Conservation (phyloP, 2,888 invertebrate genomes). For the Folsomia manolachei region DNA sequence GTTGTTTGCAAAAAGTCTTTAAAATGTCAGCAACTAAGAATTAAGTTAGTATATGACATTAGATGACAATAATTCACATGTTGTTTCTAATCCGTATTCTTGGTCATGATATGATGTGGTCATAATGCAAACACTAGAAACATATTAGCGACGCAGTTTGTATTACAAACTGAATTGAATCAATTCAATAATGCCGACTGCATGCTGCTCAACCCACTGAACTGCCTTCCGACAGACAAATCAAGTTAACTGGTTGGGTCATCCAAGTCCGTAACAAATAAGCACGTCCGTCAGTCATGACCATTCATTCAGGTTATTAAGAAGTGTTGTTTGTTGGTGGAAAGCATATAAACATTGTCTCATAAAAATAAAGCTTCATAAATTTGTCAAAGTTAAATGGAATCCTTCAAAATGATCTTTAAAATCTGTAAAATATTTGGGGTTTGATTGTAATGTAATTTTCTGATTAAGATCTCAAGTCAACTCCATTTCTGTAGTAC, state of each 20-base stretch:
- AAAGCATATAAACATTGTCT: background rate
- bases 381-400: slow-evolving; percentile 4
- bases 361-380: background rate
- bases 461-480: slow-evolving; percentile 34
- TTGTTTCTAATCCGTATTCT: background rate
- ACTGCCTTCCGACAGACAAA: background rate
- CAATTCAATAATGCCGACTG: background rate
- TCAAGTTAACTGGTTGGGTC: background rate
- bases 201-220: background rate
- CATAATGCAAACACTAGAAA: too few relatives aligned
- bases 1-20: slow-evolving; percentile 11
- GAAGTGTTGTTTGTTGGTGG: background rate
- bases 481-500: too few relatives aligned
- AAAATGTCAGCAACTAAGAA: slow-evolving; percentile 17
- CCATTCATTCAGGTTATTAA: background rate
- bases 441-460: slow-evolving; percentile 35
- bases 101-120: background rate
- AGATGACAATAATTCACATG: background rate
- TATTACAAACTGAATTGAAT: background rate
- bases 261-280: too few relatives aligned
- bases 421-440: slow-evolving; percentile 24
- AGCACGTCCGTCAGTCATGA: background rate
- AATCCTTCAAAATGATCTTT: slow-evolving; percentile 4
- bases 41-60: slow-evolving; percentile 11
- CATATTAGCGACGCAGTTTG: background rate